Base-by-base conservation (phyloP, 2,797 vertebrate genomes). In the Microctenopoma stevenorrisi region DNA sequence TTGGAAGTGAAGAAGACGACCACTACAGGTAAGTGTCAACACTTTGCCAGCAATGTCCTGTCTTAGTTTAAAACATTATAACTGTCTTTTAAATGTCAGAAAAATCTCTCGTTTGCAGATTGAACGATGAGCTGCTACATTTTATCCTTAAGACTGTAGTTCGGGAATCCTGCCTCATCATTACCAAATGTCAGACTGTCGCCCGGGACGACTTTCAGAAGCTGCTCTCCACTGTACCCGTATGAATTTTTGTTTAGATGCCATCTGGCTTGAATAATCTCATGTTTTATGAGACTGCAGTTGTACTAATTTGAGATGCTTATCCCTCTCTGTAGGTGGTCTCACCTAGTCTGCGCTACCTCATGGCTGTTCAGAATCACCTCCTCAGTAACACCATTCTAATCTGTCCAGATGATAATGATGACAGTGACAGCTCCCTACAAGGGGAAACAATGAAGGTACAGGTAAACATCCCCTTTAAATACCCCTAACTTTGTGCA, bases 401-500 rank as follows among this genome's bases (percentile, higher is more conserved):
- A 88, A 97, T 99, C 91, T 96, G 96, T 82, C 97, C 98, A 10
- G 97, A 99, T 84, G 97, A 99, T 74, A 95, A 83, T 10, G 98
- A 99, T 76, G 98, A 99, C 94, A 99, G 98, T 93, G 98, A 99
- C 95, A 97, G 88, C 96, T 99, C 98, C 96, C 95, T 99, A 89
- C 98, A 99, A 93, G 98, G 97, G 96, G 98, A 99, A 95, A 99
- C 98, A 97, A 97, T 99, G 95, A 99, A 99, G 98, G 98, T 99
- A 99, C 98, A 99, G 97, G 97, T 99, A 99, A 99, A 97, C 96
- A 97, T 94, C 96, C 93, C 95, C 93, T 96, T 97, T 96, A 96
- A 91, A 91, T 96, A 94, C 91, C 94, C 95, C 93, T 92, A 86
- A 86, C 88, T 86, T 56, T 81, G 38, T 86, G 72, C 66, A 57